phyloP scores from a whole-genome alignment of 2,113 vertebrate genomes.

The Syngnathoides biaculeatus region DNA sequence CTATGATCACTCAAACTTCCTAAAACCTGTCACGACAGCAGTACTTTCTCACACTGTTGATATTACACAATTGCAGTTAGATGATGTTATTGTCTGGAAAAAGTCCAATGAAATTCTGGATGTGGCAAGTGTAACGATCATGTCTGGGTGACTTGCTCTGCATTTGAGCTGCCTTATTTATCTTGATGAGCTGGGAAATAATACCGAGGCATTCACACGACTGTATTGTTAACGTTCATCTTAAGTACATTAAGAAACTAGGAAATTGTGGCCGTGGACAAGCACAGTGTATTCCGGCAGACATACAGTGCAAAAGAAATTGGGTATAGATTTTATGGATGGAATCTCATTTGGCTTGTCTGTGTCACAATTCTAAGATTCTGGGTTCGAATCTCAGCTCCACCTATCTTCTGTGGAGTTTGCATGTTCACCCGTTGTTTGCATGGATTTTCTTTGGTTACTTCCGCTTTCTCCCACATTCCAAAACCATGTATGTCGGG shows the following conservation, averaged over 20 bases:
- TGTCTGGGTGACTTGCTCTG: conserved; percentile 40
- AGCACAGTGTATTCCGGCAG: neutral
- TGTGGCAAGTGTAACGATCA: conserved; percentile 31
- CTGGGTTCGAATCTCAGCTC: too few relatives aligned
- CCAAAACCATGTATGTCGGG: too few relatives aligned
- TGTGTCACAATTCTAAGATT: too few relatives aligned
- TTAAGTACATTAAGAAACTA: neutral
- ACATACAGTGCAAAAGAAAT: neutral
- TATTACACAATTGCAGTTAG: conserved; percentile 23
- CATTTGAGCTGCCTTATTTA: conserved; percentile 28
- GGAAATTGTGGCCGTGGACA: neutral
- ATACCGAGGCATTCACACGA: neutral
- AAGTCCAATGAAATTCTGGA: conserved; percentile 34
- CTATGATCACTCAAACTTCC: conserved; percentile 1
- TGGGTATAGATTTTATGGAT: neutral
- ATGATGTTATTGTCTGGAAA: conserved; percentile 47
- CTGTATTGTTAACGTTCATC: neutral
- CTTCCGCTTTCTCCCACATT: too few relatives aligned
- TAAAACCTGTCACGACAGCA: conserved; percentile 20
- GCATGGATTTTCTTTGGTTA: too few relatives aligned
- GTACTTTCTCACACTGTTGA: conserved; percentile 15
- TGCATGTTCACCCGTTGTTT: too few relatives aligned
- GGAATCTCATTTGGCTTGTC: too few relatives aligned
- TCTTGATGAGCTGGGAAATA: conserved; percentile 20
- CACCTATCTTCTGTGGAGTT: too few relatives aligned